Evolutionary conservation across 2,888 invertebrate species (phyloP), one percentile per base, ranked within the genome.

Genomic region (Oxystoma pomonae): DNA sequence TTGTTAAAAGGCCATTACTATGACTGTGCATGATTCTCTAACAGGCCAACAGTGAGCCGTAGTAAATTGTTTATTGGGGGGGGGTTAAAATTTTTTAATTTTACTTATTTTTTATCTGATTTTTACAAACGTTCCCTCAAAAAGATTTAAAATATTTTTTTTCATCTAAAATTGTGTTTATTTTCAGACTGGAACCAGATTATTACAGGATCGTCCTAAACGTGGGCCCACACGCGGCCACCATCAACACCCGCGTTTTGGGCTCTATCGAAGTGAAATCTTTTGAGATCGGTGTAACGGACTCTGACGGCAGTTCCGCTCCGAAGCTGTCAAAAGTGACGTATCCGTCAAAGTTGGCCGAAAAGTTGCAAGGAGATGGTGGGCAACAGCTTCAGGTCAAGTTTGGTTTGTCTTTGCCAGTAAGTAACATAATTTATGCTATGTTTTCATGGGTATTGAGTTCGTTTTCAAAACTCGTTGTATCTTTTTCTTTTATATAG

Each of bases 291-390:
- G 94, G 95, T 2, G 86, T 96, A 18, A 91, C 90, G 1, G 97
- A 98, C 78, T 88, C 92, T 2, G 97, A 98, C 79, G 94, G 96
- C 67, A 90, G 91, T 1, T 90, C 92, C 20, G 89, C 91, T 62
- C 88, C 93, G 0, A 91, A 90, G 77, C 81, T 93, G 62, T 87
- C 82, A 65, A 91, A 90, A 67, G 83, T 97, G 2, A 78, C 82
- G 0, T 67, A 67, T 22, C 93, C 93, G 1, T 85, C 87, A 65
- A 91, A 91, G 76, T 79, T 94, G 22, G 73, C 82, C 0, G 85
- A 86, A 55, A 82, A 84, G 9, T 81, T 97, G 17, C 90, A 91
- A 71, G 94, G 94, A 3, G 98, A 98, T 81, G 88, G 90, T 70
- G 90, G 94, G 72, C 97, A 98, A 79, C 85, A 85, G 74, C 81